Percentiles rank a stretch among this genome's conserved stretches.
These are phyloP conservation scores for Linyphia triangularis DNA, from an alignment of 2,888 invertebrate genomes.

Conservation along the genomic window DNA sequence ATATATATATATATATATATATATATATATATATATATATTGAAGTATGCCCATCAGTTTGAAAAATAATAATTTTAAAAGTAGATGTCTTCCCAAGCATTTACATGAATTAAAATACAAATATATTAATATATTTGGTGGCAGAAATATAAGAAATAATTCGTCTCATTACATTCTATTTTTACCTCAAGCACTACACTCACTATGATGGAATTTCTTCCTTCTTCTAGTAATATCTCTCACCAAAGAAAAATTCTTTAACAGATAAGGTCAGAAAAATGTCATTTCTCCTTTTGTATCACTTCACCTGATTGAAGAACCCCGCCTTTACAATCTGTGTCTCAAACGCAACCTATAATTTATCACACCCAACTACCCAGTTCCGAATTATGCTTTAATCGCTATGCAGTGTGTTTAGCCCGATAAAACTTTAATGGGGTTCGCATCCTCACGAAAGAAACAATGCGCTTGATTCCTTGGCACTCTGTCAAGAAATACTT, in stretches of 20 bases:
- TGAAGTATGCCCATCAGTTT: no score
- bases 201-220: neutral
- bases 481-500: constrained; percentile 56
- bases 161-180: neutral
- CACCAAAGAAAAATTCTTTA: constrained; percentile 1
- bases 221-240: neutral
- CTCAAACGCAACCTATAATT: constrained; percentile 57
- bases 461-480: constrained; percentile 50
- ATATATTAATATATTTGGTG: no score
- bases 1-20: no score
- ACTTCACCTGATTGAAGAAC: constrained; percentile 17
- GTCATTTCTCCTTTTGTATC: constrained; percentile 49
- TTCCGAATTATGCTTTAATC: constrained; percentile 62
- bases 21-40: no score
- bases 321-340: constrained; percentile 58
- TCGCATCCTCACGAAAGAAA: constrained; percentile 30
- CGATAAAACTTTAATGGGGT: constrained; percentile 69
- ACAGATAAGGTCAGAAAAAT: constrained; percentile 26
- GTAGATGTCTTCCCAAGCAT: no score
- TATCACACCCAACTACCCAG: constrained; percentile 63
- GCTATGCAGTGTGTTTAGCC: constrained; percentile 57
- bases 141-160: no score
- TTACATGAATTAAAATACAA: no score
- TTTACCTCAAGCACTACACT: neutral
- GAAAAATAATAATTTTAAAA: no score